Evolutionary conservation across 2,797 vertebrate species (phyloP).

Genomic region (Sorex maritimensis): DNA sequence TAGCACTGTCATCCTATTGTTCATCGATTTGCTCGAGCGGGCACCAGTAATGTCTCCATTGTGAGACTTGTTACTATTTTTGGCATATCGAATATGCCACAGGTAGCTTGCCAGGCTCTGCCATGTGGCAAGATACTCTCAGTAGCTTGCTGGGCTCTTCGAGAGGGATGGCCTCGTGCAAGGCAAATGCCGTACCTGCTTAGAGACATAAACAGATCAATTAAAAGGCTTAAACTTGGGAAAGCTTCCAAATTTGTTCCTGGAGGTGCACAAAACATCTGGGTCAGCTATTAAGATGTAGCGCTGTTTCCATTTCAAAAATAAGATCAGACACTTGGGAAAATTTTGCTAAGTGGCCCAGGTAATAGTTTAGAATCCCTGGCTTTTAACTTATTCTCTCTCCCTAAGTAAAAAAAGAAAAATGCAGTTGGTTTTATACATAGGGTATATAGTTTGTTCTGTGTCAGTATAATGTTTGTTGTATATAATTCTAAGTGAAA

Average conservation of each 20-base stretch:
- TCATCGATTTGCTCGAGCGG: too few relatives aligned
- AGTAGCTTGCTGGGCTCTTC: too few relatives aligned
- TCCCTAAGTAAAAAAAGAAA: not conserved
- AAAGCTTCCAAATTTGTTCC: slow-evolving; percentile 65
- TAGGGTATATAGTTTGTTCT: not conserved
- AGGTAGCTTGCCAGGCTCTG: too few relatives aligned
- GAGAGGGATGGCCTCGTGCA: too few relatives aligned
- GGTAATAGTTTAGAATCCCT: slow-evolving; percentile 39
- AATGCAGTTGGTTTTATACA: slow-evolving; percentile 4
- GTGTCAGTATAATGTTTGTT: not conserved
- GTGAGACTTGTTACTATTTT: too few relatives aligned
- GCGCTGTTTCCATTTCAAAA: slow-evolving; percentile 62
- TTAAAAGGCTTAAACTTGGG: slow-evolving; percentile 29
- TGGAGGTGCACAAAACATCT: slow-evolving; percentile 37
- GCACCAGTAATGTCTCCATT: too few relatives aligned
- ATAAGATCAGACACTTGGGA: not conserved
- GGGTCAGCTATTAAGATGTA: slow-evolving; percentile 51
- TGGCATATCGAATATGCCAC: too few relatives aligned
- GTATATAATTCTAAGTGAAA: slow-evolving; percentile 1
- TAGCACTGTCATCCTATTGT: too few relatives aligned
- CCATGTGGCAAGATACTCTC: too few relatives aligned
- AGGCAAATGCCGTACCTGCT: too few relatives aligned
- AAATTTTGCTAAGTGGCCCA: slow-evolving; percentile 44
- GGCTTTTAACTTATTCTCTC: slow-evolving; percentile 47
- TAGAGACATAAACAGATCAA: not conserved